Conservation (phyloP, 2,113 vertebrate genomes). For the Emydocephalus ijimae region DNA sequence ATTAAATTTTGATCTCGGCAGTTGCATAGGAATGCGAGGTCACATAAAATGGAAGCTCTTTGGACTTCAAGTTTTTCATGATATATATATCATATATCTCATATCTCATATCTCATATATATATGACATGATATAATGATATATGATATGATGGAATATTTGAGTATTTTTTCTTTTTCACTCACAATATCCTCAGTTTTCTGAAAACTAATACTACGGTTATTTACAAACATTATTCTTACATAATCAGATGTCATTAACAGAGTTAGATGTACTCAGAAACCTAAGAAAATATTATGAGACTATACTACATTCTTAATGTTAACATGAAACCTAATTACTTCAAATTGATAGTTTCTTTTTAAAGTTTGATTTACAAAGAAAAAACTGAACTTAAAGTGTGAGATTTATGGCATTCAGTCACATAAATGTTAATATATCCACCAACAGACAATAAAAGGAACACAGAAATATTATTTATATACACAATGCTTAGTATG, state of each 20-base stretch:
- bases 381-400: background rate
- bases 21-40: no score
- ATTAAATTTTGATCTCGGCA: no score
- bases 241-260: background rate
- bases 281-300: background rate
- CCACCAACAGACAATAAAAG: background rate
- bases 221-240: background rate
- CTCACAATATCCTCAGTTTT: background rate
- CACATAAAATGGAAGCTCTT: no score
- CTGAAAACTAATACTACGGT: background rate
- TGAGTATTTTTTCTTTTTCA: background rate
- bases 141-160: background rate
- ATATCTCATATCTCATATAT: no score
- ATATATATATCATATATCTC: no score
- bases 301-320: background rate
- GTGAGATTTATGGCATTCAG: background rate
- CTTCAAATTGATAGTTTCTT: background rate
- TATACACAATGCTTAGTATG: background rate
- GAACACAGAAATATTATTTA: background rate
- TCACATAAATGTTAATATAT: background rate
- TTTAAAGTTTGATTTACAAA: background rate
- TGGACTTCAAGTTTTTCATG: no score
- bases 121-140: background rate
- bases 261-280: background rate
- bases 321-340: background rate